These are phyloP conservation scores for Platypus cylindrus DNA, from an alignment of 2,888 invertebrate genomes.

Conservation along the genomic window DNA sequence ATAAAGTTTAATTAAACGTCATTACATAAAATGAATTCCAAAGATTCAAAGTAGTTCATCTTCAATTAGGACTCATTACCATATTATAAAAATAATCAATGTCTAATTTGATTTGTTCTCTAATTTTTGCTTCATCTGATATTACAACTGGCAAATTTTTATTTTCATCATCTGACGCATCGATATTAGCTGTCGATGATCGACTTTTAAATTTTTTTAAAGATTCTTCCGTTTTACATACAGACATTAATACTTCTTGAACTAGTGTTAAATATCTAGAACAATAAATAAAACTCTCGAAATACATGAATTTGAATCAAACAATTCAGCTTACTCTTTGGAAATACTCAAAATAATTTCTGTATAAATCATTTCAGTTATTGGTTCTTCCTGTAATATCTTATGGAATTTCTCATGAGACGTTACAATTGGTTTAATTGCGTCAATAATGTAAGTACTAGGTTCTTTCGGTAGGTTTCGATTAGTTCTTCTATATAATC, in stretches of 20 bases:
- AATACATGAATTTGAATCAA: slow-evolving; percentile 1
- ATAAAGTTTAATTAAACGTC: too few relatives aligned
- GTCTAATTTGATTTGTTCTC: slow-evolving; percentile 79
- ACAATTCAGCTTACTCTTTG: slow-evolving; percentile 35
- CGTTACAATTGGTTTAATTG: slow-evolving; percentile 39
- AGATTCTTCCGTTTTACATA: slow-evolving; percentile 92
- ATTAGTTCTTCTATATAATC: slow-evolving; percentile 85
- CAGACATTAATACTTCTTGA: slow-evolving; percentile 80
- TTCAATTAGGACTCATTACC: too few relatives aligned
- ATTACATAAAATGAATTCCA: too few relatives aligned
- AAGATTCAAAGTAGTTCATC: too few relatives aligned
- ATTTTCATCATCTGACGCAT: slow-evolving; percentile 3
- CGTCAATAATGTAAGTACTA: slow-evolving; percentile 51
- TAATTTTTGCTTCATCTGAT: slow-evolving; percentile 85
- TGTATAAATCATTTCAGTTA: slow-evolving; percentile 33
- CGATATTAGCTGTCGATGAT: slow-evolving; percentile 14
- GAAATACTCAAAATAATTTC: slow-evolving; percentile 37
- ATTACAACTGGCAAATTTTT: slow-evolving; percentile 29
- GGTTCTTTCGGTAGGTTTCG: slow-evolving; percentile 71
- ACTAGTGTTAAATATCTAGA: slow-evolving; percentile 58
- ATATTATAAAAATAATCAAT: slow-evolving; percentile 58
- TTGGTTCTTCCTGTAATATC: slow-evolving; percentile 29
- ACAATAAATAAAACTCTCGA: too few relatives aligned
- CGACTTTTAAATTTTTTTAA: slow-evolving; percentile 66
- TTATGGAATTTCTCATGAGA: slow-evolving; percentile 43